These are phyloP conservation scores for Falco naumanni DNA, from an alignment of 2,797 vertebrate species.

Conservation along the genomic window DNA sequence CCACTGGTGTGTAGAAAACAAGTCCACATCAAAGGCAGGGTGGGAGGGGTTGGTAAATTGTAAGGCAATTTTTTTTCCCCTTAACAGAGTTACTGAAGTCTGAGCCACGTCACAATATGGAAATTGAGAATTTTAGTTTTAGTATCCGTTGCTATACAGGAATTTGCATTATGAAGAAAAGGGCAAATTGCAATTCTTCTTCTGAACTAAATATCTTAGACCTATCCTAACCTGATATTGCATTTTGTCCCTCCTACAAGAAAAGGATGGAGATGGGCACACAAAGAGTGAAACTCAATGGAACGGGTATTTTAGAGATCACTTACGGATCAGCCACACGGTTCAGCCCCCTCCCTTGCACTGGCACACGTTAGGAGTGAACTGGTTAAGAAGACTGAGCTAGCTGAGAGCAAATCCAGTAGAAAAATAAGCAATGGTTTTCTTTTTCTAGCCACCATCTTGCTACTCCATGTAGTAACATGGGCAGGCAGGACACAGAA, in stretches of 20 bases:
- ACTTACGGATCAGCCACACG: background rate
- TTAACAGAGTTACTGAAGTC: background rate
- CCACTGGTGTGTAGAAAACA: background rate
- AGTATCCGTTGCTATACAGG: background rate
- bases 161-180: background rate
- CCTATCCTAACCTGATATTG: background rate
- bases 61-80: background rate
- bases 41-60: accelerated
- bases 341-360: background rate
- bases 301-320: background rate
- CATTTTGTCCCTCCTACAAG: background rate
- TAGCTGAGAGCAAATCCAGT: background rate
- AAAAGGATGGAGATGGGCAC: background rate
- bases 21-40: background rate
- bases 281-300: background rate
- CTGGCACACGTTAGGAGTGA: background rate
- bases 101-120: background rate
- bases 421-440: background rate
- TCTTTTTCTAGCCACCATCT: background rate
- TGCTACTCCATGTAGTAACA: background rate
- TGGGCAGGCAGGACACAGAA: background rate
- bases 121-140: background rate
- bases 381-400: background rate
- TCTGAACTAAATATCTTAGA: background rate
- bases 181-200: background rate